Conservation (phyloP, 2,113 vertebrate species). For the Excalfactoria chinensis region DNA sequence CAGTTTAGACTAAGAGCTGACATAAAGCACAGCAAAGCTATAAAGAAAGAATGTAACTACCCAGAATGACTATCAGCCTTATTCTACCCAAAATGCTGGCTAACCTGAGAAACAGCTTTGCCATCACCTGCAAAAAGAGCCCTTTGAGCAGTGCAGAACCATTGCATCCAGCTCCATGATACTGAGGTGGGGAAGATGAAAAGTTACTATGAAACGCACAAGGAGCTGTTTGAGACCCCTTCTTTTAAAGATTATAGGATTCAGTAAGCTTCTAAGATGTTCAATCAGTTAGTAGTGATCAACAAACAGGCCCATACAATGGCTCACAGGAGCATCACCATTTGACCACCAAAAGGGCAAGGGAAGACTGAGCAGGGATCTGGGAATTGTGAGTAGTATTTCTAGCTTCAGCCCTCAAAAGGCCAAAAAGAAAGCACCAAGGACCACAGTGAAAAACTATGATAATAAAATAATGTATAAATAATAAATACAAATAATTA, state of each 20-base stretch:
- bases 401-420: not conserved
- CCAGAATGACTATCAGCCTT: not conserved
- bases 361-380: not conserved
- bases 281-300: not conserved
- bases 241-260: not conserved
- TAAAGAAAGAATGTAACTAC: constrained; percentile 6
- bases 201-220: no score
- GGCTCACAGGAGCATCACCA: not conserved
- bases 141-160: not conserved
- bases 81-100: not conserved
- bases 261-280: not conserved
- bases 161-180: no score
- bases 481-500: no score
- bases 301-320: not conserved
- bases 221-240: no score
- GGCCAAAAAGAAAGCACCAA: not conserved
- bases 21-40: constrained; percentile 1
- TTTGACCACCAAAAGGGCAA: not conserved
- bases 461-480: no score
- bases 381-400: not conserved
- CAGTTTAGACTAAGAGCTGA: not conserved
- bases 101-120: constrained; percentile 7
- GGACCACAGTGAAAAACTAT: not conserved
- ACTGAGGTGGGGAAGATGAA: no score
- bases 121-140: not conserved